phyloP scores from a whole-genome alignment of 2,888 invertebrate species.

The Abrostola triplasia region DNA sequence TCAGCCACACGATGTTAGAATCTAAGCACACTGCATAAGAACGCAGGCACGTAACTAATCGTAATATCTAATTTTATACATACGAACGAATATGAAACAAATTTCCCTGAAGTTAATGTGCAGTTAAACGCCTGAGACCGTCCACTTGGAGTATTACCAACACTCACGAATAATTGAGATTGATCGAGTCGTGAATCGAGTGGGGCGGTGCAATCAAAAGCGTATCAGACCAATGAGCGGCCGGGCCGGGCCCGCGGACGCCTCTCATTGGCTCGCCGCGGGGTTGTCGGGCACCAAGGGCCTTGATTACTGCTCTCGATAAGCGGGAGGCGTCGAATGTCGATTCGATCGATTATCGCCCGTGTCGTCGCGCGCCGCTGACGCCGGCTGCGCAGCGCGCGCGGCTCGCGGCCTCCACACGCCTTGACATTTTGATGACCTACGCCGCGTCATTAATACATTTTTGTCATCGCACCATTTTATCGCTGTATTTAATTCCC shows the following conservation, averaged over 20 bases:
- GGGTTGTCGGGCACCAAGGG: slow-evolving; percentile 82
- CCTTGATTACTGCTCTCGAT: slow-evolving; percentile 85
- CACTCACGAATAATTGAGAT: slow-evolving; percentile 81
- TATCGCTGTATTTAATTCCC: slow-evolving; percentile 41
- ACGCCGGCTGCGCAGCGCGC: slow-evolving; percentile 7
- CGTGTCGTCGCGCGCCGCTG: slow-evolving; percentile 59
- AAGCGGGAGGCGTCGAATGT: slow-evolving; percentile 83
- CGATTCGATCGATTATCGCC: slow-evolving; percentile 84
- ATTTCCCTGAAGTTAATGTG: slow-evolving; percentile 52
- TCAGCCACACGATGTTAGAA: not conserved
- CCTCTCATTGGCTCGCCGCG: slow-evolving; percentile 76
- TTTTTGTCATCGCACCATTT: slow-evolving; percentile 43
- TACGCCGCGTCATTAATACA: slow-evolving; percentile 27
- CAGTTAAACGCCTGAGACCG: slow-evolving; percentile 65
- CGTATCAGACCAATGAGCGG: slow-evolving; percentile 84
- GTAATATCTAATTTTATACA: slow-evolving; percentile 25
- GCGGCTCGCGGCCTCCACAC: not conserved
- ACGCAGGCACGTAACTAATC: slow-evolving; percentile 1
- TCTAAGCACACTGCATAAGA: not conserved
- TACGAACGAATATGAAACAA: slow-evolving; percentile 30
- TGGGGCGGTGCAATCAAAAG: slow-evolving; percentile 87
- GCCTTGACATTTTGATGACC: slow-evolving; percentile 39
- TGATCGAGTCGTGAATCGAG: slow-evolving; percentile 85
- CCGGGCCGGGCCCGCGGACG: slow-evolving; percentile 65
- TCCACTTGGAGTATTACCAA: slow-evolving; percentile 74